These are phyloP conservation scores for Sinotaia quadrata DNA, from an alignment of 2,888 invertebrate species.

Conservation along the genomic window DNA sequence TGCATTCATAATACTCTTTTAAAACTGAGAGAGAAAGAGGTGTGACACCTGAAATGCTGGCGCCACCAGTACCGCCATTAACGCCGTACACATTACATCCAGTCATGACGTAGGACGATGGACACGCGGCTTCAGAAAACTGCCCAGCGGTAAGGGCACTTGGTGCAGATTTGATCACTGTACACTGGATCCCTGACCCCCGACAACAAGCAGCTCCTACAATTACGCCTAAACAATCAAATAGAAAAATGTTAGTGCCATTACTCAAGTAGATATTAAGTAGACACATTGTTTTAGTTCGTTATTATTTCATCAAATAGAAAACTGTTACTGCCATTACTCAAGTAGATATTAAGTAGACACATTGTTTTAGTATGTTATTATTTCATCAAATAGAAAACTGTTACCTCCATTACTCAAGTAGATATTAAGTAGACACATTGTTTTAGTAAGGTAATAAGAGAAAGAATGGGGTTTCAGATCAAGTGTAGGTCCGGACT, in stretches of 20 bases:
- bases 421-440: background rate
- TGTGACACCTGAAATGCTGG: background rate
- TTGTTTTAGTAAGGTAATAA: no score
- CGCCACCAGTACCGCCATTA: background rate
- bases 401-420: background rate
- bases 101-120: background rate
- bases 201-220: background rate
- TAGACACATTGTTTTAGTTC: no score
- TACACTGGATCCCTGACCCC: background rate
- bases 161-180: background rate
- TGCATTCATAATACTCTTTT: no score
- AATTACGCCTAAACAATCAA: background rate
- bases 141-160: background rate
- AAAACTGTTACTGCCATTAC: background rate
- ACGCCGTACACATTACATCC: background rate
- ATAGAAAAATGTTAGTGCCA: background rate
- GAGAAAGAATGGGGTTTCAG: no score
- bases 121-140: background rate
- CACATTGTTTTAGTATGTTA: no score
- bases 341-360: background rate
- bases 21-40: no score
- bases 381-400: background rate
- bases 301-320: no score
- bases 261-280: background rate
- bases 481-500: no score